These are phyloP conservation scores for Xyliphius kryptos DNA, from an alignment of 2,113 vertebrate species.

Conservation along the genomic window DNA sequence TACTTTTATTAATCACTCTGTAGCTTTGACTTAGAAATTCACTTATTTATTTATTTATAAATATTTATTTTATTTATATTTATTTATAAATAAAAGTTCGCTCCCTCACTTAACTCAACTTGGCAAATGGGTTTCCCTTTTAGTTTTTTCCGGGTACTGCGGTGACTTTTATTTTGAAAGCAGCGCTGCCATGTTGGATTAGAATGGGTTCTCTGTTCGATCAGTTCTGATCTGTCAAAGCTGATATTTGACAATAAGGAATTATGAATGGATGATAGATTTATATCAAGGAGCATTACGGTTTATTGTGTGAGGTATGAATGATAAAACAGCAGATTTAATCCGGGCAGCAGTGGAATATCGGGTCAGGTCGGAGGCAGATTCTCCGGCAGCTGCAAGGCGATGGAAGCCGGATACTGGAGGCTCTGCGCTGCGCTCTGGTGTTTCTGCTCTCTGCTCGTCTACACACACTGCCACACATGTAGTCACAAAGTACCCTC, in stretches of 20 bases:
- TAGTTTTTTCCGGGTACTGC: too few relatives aligned
- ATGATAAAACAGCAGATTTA: slow-evolving; percentile 15
- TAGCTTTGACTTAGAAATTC: too few relatives aligned
- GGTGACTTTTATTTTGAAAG: slow-evolving; percentile 26
- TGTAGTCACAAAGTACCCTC: slow-evolving; percentile 58
- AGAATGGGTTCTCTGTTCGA: too few relatives aligned
- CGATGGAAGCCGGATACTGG: slow-evolving; percentile 57
- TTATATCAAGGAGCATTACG: not conserved
- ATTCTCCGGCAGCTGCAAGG: slow-evolving; percentile 33
- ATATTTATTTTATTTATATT: not conserved
- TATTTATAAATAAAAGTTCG: not conserved
- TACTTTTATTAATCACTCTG: too few relatives aligned
- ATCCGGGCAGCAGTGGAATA: slow-evolving; percentile 18
- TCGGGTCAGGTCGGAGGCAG: slow-evolving; percentile 7
- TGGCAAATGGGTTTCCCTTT: too few relatives aligned
- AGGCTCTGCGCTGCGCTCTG: slow-evolving; percentile 42
- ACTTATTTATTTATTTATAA: too few relatives aligned
- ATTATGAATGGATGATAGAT: not conserved
- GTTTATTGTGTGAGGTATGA: slow-evolving; percentile 29
- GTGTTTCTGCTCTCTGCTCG: slow-evolving; percentile 44
- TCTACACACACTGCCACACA: slow-evolving; percentile 48
- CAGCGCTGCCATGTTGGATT: too few relatives aligned
- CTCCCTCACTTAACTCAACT: too few relatives aligned
- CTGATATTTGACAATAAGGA: not conserved
- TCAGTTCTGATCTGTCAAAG: too few relatives aligned